Base-by-base conservation (phyloP, 2,113 vertebrate genomes). In the Hippocampus abdominalis region DNA sequence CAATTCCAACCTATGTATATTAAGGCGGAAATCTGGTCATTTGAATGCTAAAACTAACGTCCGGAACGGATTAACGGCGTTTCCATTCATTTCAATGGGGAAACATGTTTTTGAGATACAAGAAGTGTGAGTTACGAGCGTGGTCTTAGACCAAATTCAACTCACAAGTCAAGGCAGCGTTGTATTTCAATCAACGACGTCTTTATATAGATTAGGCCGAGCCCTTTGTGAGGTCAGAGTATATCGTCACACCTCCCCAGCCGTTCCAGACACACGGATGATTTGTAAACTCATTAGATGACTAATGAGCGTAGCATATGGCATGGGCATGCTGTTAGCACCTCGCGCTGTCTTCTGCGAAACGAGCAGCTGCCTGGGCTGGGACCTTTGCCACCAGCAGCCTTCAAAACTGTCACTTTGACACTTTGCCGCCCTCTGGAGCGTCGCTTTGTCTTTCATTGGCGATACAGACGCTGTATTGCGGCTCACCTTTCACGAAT, bases 201-300 rank as follows among this genome's bases (percentile, higher is more conserved):
- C 70, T 83, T 18, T 0, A 74, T 83, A 76, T 73, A 18, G 59
- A 64, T 67, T 46, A 0, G 44, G 29, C 39, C 2, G 69, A 4
- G 0, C 81, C 83, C 81, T 85, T 81, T 87, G 84, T 85, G 71
- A 75, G 48, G 49, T 48, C 25, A 11, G 51, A 59, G 46, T 53
- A 12, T 16, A 27, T 64, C 62, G 69, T 23, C 70, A 71, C 69
- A 10, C 72, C 67, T 72, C 49, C 49, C 53, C 11, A 67, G 76
- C 60, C 63, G 18, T 44, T 36, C 67, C 54, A 44, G 72, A 68
- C 75, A 72, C 77, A n/a, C 16, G 9, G 27, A 46, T 65, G 74
- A 80, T 82, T 81, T 86, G 83, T 84, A 72, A 66, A 68, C 80
- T 87, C 82, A 87, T 84, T 85, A 82, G 86, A 75, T 49, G 59